Base-by-base conservation (phyloP, 2,888 invertebrate species). In the Anodontia alba region DNA sequence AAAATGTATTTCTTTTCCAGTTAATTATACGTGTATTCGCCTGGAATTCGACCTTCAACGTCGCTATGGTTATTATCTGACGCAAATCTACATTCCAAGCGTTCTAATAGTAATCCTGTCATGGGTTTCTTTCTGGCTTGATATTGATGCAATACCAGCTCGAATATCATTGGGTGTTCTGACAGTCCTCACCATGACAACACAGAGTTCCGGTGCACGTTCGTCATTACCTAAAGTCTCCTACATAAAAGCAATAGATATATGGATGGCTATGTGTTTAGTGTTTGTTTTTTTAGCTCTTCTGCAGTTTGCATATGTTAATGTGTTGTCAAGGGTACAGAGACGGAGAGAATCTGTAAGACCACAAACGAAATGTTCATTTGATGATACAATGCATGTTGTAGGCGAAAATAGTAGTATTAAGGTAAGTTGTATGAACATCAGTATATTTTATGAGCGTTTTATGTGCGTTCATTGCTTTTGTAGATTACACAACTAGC, bases 11-110 rank as follows among this genome's bases (percentile, higher is more conserved):
- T n/a, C n/a, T 29, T 38, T 69, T 82, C 54, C 74, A 81, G 84
- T 81, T n/a, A 72, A 84, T 29, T 84, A 73, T 42, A 78, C 84
- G 2, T 84, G 84, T 33, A 66, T 84, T 20, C 26, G 29, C 8
- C 20, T 78, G 33, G 62, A 79, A 20, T 71, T 84, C 31, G 67
- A 78, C 43, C 20, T 84, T 17, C 26, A 31, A 3, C 36, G 97
- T 3, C 97, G 97, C 94, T 97, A 97, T 96, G 97, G 97, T n/a
- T 97, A 97, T 94, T 95, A 95, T 91, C 91, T 95, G 57, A 95
- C 95, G 68, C 95, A 95, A 92, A 95, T 95, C 76, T 95, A 95
- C 90, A 94, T 95, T 15, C 95, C 95, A 1, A 95, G 95, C 81
- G 94, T 94, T 71, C 93, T 95, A 54, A 94, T 95, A 26, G 95